Base-by-base conservation (phyloP, 2,113 vertebrate genomes). In the Poicephalus gulielmi region DNA sequence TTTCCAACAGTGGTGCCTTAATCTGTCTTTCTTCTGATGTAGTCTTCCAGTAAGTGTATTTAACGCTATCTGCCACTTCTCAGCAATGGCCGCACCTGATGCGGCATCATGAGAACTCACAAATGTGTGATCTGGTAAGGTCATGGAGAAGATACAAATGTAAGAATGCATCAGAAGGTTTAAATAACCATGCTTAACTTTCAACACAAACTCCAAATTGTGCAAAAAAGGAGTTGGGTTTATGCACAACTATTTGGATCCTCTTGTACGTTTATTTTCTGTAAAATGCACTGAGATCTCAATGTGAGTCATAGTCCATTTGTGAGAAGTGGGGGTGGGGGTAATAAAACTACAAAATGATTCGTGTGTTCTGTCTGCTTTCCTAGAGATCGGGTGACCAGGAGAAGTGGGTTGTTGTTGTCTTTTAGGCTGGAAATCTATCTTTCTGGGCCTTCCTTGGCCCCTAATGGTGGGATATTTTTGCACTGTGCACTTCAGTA, bases 261-360 rank as follows among this genome's bases (percentile, higher is more conserved):
- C 78, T 83, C 84, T 96, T 97, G 97, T 98, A 97, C 92, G 31
- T 98, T 97, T 50, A 44, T 91, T 90, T 77, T 92, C 98, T 98
- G 97, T 98, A 98, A 99, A 98, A 98, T 98, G 99, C 99, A 99
- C 99, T 99, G 99, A 99, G 97, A 97, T 98, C 96, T 98, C 97
- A 96, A 98, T 96, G 97, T 93, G 88, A 98, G 94, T 97, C 96
- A 60, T 92, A 92, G 96, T 97, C 97, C 31, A 39, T 98, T 98
- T 98, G 98, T 98, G 98, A 98, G 97, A 98, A 97, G 88, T 97
- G 33, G 93, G 95, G 97, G 97, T 88, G 88, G 96, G 97, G 33
- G 95, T 96, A 98, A 98, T 98, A 98, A 98, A 98, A 92, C 25
- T 97, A 92, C 94, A 97, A 96, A 98, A 96, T 66, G 79, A 81